Evolutionary conservation across 2,888 invertebrate species (phyloP).

Genomic region (Silvanus unidentatus): DNA sequence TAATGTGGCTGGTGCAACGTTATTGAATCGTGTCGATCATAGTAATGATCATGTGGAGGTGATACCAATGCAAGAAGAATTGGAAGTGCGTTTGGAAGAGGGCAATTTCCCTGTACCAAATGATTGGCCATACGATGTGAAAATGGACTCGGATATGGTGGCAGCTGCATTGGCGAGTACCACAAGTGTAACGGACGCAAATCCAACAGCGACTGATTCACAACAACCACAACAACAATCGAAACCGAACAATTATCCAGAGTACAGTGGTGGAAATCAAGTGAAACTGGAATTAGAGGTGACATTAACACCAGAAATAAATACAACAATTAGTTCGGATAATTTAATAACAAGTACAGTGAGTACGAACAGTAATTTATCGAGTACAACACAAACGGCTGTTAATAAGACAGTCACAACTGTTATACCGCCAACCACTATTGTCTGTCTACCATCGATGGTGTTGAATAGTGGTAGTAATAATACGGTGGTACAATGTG

Average conservation of each 20-base stretch:
- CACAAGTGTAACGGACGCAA: conserved; percentile 12
- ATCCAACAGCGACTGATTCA: neutral
- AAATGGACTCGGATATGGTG: conserved; percentile 48
- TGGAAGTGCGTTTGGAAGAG: conserved; percentile 52
- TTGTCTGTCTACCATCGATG: conserved; percentile 48
- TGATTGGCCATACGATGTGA: conserved; percentile 46
- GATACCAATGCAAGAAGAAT: conserved; percentile 55
- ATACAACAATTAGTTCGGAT: conserved; percentile 46
- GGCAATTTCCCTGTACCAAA: conserved; percentile 47
- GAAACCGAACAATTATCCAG: conserved; percentile 14
- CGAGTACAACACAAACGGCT: conserved; percentile 33
- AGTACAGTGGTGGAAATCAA: conserved; percentile 39
- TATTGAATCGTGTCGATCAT: conserved; percentile 31
- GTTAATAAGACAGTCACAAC: conserved; percentile 42
- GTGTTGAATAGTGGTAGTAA: conserved; percentile 37
- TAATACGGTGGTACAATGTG: conserved; percentile 30
- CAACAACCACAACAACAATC: neutral
- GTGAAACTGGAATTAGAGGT: conserved; percentile 54
- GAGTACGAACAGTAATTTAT: conserved; percentile 31
- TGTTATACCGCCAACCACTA: conserved; percentile 51
- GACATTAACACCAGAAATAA: conserved; percentile 58
- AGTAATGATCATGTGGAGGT: conserved; percentile 43
- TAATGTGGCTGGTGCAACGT: conserved; percentile 6
- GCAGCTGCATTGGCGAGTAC: conserved; percentile 45
- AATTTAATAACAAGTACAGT: conserved; percentile 53